A percentile compares a stretch with the other conserved stretches of the same genome.
Evolutionary conservation across 1,140 invertebrate genomes (phyloP).

Genomic region (Drosophila parabipectinata): DNA sequence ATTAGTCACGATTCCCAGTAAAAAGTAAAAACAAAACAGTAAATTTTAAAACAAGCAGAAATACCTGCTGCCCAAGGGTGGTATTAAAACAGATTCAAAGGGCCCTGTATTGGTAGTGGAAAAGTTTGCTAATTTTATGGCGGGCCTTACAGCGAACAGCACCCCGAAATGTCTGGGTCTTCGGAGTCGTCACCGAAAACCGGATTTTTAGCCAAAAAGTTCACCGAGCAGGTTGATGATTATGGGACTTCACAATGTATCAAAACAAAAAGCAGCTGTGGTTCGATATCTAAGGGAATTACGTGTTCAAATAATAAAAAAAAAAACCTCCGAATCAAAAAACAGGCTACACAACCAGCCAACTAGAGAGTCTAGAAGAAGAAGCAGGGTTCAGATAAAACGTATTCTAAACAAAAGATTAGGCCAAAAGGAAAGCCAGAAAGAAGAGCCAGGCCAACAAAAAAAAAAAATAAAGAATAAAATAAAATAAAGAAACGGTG

Average conservation of each 20-base stretch:
- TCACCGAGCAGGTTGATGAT: slow-evolving; percentile 52
- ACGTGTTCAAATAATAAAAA: slow-evolving; percentile 27
- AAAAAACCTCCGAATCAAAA: not conserved
- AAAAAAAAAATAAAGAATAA: slow-evolving; percentile 40
- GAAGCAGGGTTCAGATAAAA: slow-evolving; percentile 61
- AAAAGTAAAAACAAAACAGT: not conserved
- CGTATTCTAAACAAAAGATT: slow-evolving; percentile 79
- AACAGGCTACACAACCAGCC: not conserved
- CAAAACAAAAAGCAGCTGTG: slow-evolving; percentile 81
- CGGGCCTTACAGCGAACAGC: not conserved
- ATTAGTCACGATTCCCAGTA: slow-evolving; percentile 51
- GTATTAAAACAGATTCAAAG: not conserved
- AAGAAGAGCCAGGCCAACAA: slow-evolving; percentile 13
- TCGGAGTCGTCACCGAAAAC: slow-evolving; percentile 13
- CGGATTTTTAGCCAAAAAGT: slow-evolving; percentile 16
- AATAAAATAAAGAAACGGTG: slow-evolving; percentile 43
- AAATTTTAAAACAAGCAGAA: not conserved
- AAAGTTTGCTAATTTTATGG: slow-evolving; percentile 14
- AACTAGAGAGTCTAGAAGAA: slow-evolving; percentile 5
- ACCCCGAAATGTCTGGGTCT: not conserved
- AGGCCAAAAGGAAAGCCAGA: slow-evolving; percentile 37
- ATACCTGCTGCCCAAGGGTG: not conserved
- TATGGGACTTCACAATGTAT: slow-evolving; percentile 52
- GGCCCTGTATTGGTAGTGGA: slow-evolving; percentile 23
- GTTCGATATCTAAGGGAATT: slow-evolving; percentile 49